These are phyloP conservation scores for Acleris emargana DNA, from an alignment of 2,888 invertebrate genomes.

Conservation along the genomic window DNA sequence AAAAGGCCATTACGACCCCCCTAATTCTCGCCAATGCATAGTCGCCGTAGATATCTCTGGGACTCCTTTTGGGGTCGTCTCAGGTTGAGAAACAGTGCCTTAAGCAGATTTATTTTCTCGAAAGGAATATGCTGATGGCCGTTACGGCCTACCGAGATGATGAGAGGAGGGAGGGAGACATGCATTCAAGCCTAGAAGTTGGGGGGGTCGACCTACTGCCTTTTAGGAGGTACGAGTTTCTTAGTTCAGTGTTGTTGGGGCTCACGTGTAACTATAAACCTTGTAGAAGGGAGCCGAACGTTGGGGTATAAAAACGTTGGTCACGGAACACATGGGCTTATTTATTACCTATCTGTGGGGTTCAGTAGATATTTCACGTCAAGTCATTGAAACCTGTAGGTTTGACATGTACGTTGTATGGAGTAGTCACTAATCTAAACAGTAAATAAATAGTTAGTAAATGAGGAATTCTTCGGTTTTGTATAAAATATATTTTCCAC, in stretches of 20 bases:
- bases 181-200: slow-evolving; percentile 31
- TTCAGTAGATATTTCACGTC: too few relatives aligned
- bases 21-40: slow-evolving; percentile 9
- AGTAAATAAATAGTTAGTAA: too few relatives aligned
- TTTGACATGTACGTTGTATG: too few relatives aligned
- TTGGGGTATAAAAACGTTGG: neutral
- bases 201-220: slow-evolving; percentile 27
- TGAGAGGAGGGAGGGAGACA: slow-evolving; percentile 17
- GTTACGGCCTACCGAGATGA: slow-evolving; percentile 30
- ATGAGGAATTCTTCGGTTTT: too few relatives aligned
- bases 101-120: slow-evolving; percentile 27
- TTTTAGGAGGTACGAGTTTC: slow-evolving; percentile 30
- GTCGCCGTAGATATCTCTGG: slow-evolving; percentile 1
- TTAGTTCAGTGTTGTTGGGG: slow-evolving; percentile 13
- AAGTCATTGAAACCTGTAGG: too few relatives aligned
- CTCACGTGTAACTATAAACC: neutral
- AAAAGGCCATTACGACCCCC: slow-evolving; percentile 23
- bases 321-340: neutral
- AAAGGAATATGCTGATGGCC: slow-evolving; percentile 32
- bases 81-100: slow-evolving; percentile 29
- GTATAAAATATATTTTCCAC: too few relatives aligned
- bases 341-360: too few relatives aligned
- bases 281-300: neutral
- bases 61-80: slow-evolving; percentile 28
- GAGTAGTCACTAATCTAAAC: too few relatives aligned